Evolutionary conservation across 2,888 invertebrate genomes (phyloP), one percentile per base, ranked within the genome.

Genomic region (Parascotia fuliginaria): DNA sequence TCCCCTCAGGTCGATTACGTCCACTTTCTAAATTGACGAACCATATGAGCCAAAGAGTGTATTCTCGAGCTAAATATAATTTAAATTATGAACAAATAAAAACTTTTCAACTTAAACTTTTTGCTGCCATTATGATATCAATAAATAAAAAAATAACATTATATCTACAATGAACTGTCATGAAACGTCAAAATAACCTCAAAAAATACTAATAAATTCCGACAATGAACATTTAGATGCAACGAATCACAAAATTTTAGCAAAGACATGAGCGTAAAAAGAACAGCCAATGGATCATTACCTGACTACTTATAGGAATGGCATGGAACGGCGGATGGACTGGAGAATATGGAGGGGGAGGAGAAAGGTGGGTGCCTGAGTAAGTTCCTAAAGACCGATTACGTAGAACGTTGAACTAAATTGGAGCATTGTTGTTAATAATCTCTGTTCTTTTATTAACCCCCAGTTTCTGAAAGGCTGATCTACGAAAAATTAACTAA

Each of bases 291-390:
- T 94, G 93, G 93, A 94, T 80, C 93, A 94, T 62, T 95, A 93
- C 65, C 79, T 94, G 45, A 93, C 95, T 0, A 94, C 93, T 0
- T 95, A 95, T 66, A 86, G 92, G 33, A 94, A 94, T 67, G 95
- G 55, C 73, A 0, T 66, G 36, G 1, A 45, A 67, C 0, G 72
- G 65, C 0, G 69, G 54, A 2, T 40, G 29, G 6, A 42, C 27
- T 11, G 0, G 65, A 63, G 1, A 59, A 49, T 13, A 70, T 57
- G 62, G 56, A 1, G 69, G 65, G 6, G 31, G 13, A 1, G 31
- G 5, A 0, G 29, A 3, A n/a, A 2, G 27, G 9, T 9, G 29
- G 31, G 7, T 65, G 3, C 73, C 76, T 19, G 79, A 81, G 83
- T 83, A 63, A 82, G 89, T 70, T 9, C 9, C 15, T 36, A 1